phyloP scores from a whole-genome alignment of 2,888 invertebrate species.

The Caenorhabditis becei region DNA sequence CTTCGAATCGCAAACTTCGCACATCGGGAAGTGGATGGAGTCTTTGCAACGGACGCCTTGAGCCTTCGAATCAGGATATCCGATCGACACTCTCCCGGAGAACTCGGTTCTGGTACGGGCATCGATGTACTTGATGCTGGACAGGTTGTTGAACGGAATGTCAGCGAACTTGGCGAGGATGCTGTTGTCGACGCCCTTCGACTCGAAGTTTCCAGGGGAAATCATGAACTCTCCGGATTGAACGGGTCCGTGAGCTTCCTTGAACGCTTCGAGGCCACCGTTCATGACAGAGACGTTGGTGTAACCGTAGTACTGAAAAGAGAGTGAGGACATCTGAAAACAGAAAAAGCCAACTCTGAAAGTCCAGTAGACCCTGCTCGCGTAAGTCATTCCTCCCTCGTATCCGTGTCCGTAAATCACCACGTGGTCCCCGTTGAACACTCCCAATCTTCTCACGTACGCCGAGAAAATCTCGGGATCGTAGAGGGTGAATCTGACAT shows the following conservation, averaged over 20 bases:
- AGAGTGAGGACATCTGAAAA: not conserved
- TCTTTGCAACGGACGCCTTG: slow-evolving; percentile 49
- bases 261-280: slow-evolving; percentile 73
- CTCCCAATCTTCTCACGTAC: slow-evolving; percentile 72
- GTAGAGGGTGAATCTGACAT: slow-evolving; percentile 71
- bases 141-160: slow-evolving; percentile 54
- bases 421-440: slow-evolving; percentile 71
- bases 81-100: slow-evolving; percentile 54
- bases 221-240: slow-evolving; percentile 55
- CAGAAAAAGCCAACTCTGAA: slow-evolving; percentile 59
- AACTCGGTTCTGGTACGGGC: slow-evolving; percentile 51
- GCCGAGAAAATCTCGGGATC: slow-evolving; percentile 71
- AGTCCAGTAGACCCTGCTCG: slow-evolving; percentile 71
- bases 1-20: slow-evolving; percentile 56
- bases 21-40: slow-evolving; percentile 55
- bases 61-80: slow-evolving; percentile 52
- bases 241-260: slow-evolving; percentile 50
- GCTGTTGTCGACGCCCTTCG: slow-evolving; percentile 24
- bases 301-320: slow-evolving; percentile 71
- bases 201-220: slow-evolving; percentile 54
- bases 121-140: slow-evolving; percentile 55
- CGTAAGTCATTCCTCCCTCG: slow-evolving; percentile 73
- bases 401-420: slow-evolving; percentile 71
- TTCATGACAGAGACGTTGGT: slow-evolving; percentile 62
- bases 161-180: slow-evolving; percentile 46